Percentiles rank a stretch among this genome's conserved stretches.
Conservation (phyloP, 2,888 invertebrate genomes). For the Meiosimyza platycephala region DNA sequence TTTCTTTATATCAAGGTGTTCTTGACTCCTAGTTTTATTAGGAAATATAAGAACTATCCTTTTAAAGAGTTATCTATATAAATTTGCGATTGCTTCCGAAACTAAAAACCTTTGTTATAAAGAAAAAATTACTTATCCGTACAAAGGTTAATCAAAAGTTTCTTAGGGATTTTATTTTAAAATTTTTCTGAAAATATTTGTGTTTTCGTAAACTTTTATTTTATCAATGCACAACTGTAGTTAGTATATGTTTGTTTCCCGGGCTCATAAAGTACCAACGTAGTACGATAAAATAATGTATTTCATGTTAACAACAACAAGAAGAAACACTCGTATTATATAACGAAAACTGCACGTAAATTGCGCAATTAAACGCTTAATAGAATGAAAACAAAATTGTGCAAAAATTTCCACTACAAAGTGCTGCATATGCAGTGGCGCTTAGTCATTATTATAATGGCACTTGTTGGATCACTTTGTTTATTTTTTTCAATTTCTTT, state of each 20-base stretch:
- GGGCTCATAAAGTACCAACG: slow-evolving; percentile 41
- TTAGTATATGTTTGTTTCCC: slow-evolving; percentile 30
- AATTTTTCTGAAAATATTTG: no score
- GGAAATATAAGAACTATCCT: no score
- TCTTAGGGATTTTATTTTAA: no score
- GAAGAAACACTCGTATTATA: neutral
- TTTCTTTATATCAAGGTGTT: no score
- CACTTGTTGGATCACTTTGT: no score
- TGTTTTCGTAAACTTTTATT: slow-evolving; percentile 26
- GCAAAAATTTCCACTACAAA: neutral
- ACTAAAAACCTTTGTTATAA: no score
- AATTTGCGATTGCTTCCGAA: no score
- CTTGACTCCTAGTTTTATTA: no score
- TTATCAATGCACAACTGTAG: slow-evolving; percentile 27
- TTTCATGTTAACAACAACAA: slow-evolving; percentile 16
- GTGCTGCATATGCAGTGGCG: slow-evolving; percentile 19
- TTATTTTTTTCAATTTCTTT: no score
- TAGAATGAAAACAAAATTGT: neutral
- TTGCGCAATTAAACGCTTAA: slow-evolving; percentile 15
- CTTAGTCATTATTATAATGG: neutral
- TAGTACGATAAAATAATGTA: slow-evolving; percentile 33
- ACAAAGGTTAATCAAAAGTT: no score
- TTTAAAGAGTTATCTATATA: no score
- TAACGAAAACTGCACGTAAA: neutral
- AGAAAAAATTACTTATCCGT: no score